These are phyloP conservation scores for Archaeoteleia sp. DNA, from an alignment of 2,888 invertebrate species.

Conservation along the genomic window DNA sequence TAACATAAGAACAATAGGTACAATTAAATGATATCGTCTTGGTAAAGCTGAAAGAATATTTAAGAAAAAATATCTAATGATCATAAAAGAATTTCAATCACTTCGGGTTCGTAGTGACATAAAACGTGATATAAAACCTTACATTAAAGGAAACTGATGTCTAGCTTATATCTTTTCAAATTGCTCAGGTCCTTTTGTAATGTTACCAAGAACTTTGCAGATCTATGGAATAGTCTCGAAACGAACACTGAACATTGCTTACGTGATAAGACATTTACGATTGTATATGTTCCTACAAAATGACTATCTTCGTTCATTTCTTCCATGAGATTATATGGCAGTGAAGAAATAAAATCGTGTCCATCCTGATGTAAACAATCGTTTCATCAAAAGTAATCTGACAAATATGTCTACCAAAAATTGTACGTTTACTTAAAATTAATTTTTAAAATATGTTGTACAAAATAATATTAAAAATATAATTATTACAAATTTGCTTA, in stretches of 20 bases:
- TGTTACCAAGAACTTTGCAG: too few relatives aligned
- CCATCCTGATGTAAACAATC: background rate
- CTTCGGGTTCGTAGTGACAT: background rate
- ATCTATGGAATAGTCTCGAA: background rate
- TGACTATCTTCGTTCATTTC: slow-evolving; percentile 11
- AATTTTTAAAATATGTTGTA: slow-evolving; percentile 3
- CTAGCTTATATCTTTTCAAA: too few relatives aligned
- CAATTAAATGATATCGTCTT: too few relatives aligned
- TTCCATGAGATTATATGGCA: slow-evolving; percentile 8
- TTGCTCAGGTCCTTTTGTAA: too few relatives aligned
- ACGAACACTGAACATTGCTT: slow-evolving; percentile 21
- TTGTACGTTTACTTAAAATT: background rate
- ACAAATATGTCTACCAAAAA: too few relatives aligned
- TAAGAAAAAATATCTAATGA: slow-evolving; percentile 3
- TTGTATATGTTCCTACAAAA: slow-evolving; percentile 16
- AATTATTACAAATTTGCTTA: slow-evolving; percentile 18
- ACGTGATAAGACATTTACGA: slow-evolving; percentile 23
- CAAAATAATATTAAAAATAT: slow-evolving; percentile 7
- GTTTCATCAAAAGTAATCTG: background rate
- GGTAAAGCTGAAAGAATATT: slow-evolving; percentile 27
- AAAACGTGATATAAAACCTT: too few relatives aligned
- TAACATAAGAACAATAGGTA: too few relatives aligned
- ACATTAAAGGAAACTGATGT: too few relatives aligned
- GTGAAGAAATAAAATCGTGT: background rate
- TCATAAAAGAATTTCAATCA: slow-evolving; percentile 2